Evolutionary conservation across 2,888 invertebrate genomes (phyloP).

Genomic region (Spodoptera picta): DNA sequence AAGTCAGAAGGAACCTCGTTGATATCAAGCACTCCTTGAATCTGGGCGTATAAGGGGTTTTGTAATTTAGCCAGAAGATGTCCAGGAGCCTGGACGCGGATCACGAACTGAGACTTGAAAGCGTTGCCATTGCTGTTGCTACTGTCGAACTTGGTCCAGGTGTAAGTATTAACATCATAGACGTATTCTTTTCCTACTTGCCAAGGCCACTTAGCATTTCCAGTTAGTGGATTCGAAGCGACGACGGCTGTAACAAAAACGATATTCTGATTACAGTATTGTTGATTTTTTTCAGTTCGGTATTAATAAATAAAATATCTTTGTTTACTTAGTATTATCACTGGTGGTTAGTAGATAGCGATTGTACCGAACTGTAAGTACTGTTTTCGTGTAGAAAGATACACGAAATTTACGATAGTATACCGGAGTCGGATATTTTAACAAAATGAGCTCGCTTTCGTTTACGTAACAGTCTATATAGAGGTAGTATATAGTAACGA

Average conservation of each 20-base stretch:
- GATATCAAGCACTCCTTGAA: conserved; percentile 78
- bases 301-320: no score
- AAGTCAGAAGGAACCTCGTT: conserved; percentile 79
- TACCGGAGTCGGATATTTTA: no score
- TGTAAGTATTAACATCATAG: conserved; percentile 88
- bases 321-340: no score
- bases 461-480: no score
- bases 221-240: conserved; percentile 60
- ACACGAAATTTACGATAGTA: no score
- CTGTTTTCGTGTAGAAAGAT: no score
- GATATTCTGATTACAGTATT: no score
- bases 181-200: conserved; percentile 88
- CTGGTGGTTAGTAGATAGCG: no score
- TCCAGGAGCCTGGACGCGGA: conserved; percentile 85
- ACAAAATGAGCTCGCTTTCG: no score
- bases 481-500: no score
- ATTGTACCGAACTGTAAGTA: no score
- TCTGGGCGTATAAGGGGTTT: conserved; percentile 85
- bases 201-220: conserved; percentile 82
- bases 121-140: conserved; percentile 81
- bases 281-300: no score
- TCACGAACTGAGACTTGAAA: conserved; percentile 85
- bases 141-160: conserved; percentile 88
- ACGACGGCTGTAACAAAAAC: conserved; percentile 70
- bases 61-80: conserved; percentile 81